A percentile compares a stretch with the other conserved stretches of the same genome.
These are phyloP conservation scores for Coluber constrictor DNA, from an alignment of 2,797 vertebrate genomes.

Conservation along the genomic window DNA sequence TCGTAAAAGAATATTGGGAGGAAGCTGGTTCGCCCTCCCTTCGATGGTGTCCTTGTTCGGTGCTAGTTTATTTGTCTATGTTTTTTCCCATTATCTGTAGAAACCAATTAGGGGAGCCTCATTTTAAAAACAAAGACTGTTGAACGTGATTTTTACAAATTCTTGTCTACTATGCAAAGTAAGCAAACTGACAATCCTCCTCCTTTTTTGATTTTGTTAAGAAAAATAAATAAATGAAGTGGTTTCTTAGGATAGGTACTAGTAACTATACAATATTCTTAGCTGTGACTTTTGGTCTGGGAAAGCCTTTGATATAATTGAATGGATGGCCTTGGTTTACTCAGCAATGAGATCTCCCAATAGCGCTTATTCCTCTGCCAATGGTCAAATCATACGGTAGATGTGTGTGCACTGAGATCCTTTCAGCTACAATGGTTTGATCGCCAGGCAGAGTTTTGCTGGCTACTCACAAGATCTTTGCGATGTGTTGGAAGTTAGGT, in stretches of 20 bases:
- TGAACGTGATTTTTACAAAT: neutral
- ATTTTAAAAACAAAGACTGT: neutral
- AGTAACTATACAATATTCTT: neutral
- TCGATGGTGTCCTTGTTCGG: neutral
- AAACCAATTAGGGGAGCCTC: neutral
- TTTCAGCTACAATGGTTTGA: neutral
- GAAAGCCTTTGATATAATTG: conserved; percentile 19
- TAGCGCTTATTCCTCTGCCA: neutral
- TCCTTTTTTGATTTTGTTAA: neutral
- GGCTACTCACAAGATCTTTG: neutral
- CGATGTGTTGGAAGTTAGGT: neutral
- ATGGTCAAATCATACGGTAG: neutral
- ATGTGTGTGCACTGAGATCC: neutral
- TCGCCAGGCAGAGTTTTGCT: neutral
- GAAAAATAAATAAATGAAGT: neutral
- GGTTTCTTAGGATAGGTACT: neutral
- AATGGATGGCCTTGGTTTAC: neutral
- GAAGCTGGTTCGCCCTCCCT: neutral
- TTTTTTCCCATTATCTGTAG: neutral
- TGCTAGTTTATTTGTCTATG: neutral
- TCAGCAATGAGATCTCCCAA: neutral
- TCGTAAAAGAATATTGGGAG: neutral
- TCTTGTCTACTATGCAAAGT: neutral
- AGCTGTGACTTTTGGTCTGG: conserved; percentile 20
- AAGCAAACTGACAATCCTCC: neutral